phyloP scores from a whole-genome alignment of 1,140 invertebrate genomes.

The Melitaea cinxia region DNA sequence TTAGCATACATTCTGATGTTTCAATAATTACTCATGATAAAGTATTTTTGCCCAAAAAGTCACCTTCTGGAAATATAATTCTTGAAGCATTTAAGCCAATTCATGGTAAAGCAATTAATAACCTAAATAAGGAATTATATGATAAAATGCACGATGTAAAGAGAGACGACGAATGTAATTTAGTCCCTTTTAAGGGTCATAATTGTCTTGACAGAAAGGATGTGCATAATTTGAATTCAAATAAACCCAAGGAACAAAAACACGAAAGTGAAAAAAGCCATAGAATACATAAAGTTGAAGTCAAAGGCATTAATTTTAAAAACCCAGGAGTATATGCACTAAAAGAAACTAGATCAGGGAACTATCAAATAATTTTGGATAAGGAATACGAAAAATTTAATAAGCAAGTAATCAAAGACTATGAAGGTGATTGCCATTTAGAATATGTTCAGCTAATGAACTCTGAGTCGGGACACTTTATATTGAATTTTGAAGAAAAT shows the following conservation, averaged over 20 bases:
- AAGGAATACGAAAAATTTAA: slow-evolving; percentile 62
- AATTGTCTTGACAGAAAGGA: neutral
- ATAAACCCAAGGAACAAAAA: neutral
- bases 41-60: slow-evolving; percentile 40
- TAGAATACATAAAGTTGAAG: slow-evolving; percentile 20
- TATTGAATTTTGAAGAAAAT: slow-evolving; percentile 43
- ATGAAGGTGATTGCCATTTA: slow-evolving; percentile 37
- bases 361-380: slow-evolving; percentile 56
- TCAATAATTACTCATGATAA: slow-evolving; percentile 9
- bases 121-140: neutral
- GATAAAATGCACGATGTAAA: neutral
- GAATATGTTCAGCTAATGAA: slow-evolving; percentile 42
- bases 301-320: slow-evolving; percentile 3
- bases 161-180: neutral
- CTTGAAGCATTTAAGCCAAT: slow-evolving; percentile 42
- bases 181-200: neutral
- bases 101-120: slow-evolving; percentile 13
- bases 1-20: slow-evolving; percentile 36
- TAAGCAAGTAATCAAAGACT: slow-evolving; percentile 42
- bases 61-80: slow-evolving; percentile 43
- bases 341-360: slow-evolving; percentile 45
- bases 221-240: neutral
- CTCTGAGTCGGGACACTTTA: slow-evolving; percentile 41
- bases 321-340: slow-evolving; percentile 26
- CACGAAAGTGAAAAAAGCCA: neutral